Conservation (phyloP, 2,113 vertebrate genomes). For the Daboia siamensis region DNA sequence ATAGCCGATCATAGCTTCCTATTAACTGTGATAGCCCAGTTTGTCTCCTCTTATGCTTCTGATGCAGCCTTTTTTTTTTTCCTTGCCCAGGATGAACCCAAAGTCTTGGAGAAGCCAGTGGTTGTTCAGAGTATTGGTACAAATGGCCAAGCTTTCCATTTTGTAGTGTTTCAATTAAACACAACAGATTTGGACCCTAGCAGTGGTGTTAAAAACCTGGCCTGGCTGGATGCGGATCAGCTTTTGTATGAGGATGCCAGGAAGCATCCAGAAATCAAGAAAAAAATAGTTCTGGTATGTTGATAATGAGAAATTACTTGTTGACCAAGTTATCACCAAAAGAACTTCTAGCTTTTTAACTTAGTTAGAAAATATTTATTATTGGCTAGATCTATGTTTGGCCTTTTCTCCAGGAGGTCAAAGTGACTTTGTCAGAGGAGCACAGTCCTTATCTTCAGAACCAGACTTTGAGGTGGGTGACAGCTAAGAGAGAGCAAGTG, state of each 20-base stretch:
- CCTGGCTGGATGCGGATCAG: conserved; percentile 81
- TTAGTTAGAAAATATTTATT: not conserved
- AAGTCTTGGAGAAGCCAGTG: conserved; percentile 75
- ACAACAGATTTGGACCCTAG: conserved; percentile 78
- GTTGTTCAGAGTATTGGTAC: conserved; percentile 83
- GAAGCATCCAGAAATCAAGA: conserved; percentile 77
- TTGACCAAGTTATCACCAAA: not conserved
- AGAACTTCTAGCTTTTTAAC: not conserved
- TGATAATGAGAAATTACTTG: not conserved
- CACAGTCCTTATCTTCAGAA: not conserved
- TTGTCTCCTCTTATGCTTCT: not conserved
- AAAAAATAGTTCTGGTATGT: conserved; percentile 81
- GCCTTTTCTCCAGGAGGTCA: not conserved
- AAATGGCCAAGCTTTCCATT: conserved; percentile 83
- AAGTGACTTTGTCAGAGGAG: not conserved
- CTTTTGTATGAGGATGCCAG: conserved; percentile 79
- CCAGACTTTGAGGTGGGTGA: not conserved
- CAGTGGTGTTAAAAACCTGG: conserved; percentile 81
- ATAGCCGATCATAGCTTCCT: not conserved
- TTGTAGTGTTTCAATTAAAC: conserved; percentile 87
- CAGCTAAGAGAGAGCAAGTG: not conserved
- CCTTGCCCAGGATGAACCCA: conserved; percentile 65
- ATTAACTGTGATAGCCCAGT: not conserved
- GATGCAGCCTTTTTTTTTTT: not conserved
- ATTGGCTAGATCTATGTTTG: not conserved